Conservation (phyloP, 2,888 invertebrate genomes). For the Pseudeuparius sepicola region DNA sequence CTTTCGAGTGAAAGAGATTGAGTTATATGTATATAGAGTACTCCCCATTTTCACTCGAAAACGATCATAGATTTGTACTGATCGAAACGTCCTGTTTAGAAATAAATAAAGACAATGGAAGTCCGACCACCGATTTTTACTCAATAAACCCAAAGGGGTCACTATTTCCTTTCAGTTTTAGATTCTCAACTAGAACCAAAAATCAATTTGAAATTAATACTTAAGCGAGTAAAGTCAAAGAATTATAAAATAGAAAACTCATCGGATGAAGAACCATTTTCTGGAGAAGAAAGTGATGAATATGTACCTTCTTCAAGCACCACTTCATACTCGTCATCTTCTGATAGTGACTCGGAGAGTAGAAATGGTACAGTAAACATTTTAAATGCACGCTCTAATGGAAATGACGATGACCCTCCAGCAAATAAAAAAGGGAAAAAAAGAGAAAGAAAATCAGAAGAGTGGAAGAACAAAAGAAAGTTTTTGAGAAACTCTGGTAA, state of each 20-base stretch:
- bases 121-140: no score
- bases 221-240: slow-evolving; percentile 6
- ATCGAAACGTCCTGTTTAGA: no score
- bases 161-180: no score
- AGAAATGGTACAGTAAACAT: slow-evolving; percentile 7
- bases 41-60: no score
- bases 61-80: no score
- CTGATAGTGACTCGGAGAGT: slow-evolving; percentile 7
- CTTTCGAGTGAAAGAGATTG: no score
- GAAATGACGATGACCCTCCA: slow-evolving; percentile 2
- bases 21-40: no score
- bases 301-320: slow-evolving; percentile 7
- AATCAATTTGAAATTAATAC: slow-evolving; percentile 8
- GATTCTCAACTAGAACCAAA: slow-evolving; percentile 5
- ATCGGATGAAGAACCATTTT: slow-evolving; percentile 12
- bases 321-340: slow-evolving; percentile 4
- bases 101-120: no score
- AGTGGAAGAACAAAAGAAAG: slow-evolving; percentile 4
- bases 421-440: slow-evolving; percentile 6
- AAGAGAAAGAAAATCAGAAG: slow-evolving; percentile 3
- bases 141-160: no score
- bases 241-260: slow-evolving; percentile 9
- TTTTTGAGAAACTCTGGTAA: slow-evolving; percentile 8
- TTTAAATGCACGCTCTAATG: slow-evolving; percentile 7
- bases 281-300: slow-evolving; percentile 11